Conservation (phyloP, 2,113 vertebrate genomes). For the Nycticorax nycticorax region DNA sequence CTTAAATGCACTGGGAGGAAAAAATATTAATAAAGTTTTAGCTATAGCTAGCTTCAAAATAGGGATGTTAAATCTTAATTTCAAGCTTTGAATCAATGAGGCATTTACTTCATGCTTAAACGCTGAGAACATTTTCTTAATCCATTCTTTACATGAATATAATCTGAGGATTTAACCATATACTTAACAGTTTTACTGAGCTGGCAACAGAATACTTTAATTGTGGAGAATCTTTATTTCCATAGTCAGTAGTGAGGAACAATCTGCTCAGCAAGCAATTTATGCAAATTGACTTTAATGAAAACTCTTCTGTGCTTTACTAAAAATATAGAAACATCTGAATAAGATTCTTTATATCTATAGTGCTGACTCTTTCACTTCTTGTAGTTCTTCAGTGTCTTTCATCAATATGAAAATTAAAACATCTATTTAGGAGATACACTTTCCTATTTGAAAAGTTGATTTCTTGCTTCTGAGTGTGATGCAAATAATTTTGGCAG, state of each 20-base stretch:
- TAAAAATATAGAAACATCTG: neutral
- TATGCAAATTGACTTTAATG: conserved; percentile 20
- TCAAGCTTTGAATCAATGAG: neutral
- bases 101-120: neutral
- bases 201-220: neutral
- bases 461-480: neutral
- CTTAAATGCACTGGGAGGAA: neutral
- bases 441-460: neutral
- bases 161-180: neutral
- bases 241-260: neutral
- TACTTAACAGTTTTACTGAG: neutral
- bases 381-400: neutral
- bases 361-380: neutral
- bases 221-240: neutral
- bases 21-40: neutral
- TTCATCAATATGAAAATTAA: neutral
- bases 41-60: neutral
- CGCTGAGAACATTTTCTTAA: neutral
- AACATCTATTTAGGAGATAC: neutral
- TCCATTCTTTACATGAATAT: neutral
- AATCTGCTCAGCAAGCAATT: neutral
- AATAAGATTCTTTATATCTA: neutral
- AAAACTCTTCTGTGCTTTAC: neutral
- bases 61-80: neutral
- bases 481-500: conserved; percentile 8